Conservation (phyloP, 2,888 invertebrate species). For the Ophion obscuratus region DNA sequence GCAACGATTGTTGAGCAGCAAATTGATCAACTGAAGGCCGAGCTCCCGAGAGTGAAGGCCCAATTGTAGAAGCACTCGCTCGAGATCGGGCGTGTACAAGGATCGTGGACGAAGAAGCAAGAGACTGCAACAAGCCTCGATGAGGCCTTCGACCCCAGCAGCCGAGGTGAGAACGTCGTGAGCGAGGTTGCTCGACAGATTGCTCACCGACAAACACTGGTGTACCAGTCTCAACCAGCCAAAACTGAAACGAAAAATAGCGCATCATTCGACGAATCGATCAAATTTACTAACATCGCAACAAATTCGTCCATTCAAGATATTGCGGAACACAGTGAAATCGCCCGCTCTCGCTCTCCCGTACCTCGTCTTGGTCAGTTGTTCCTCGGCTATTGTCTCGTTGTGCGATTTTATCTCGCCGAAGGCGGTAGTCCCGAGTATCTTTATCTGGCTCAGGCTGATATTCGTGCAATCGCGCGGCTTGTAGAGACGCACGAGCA, state of each 20-base stretch:
- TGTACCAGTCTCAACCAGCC: conserved; percentile 94
- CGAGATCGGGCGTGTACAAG: conserved; percentile 87
- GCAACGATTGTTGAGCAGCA: conserved; percentile 86
- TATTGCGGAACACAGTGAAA: neutral
- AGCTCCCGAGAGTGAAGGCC: conserved; percentile 88
- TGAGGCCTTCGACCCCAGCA: conserved; percentile 88
- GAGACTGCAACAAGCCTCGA: conserved; percentile 90
- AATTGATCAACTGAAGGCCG: conserved; percentile 86
- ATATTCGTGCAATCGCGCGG: conserved; percentile 96
- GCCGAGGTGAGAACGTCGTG: conserved; percentile 87
- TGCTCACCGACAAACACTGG: conserved; percentile 88
- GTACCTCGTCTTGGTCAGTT: conserved; percentile 85
- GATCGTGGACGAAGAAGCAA: conserved; percentile 89
- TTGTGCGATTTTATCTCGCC: conserved; percentile 83
- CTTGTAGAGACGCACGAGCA: conserved; percentile 91
- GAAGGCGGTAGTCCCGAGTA: conserved; percentile 94
- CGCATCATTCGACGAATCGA: conserved; percentile 25
- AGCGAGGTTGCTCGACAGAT: conserved; percentile 79
- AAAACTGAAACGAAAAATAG: conserved; percentile 85
- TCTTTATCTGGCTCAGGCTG: conserved; percentile 93
- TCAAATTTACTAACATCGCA: neutral
- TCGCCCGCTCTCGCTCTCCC: neutral
- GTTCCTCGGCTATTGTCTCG: conserved; percentile 86
- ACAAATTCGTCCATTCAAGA: neutral
- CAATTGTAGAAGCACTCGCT: conserved; percentile 89